These are phyloP conservation scores for Caiman crocodilus DNA, from an alignment of 2,797 vertebrate genomes.

Conservation along the genomic window DNA sequence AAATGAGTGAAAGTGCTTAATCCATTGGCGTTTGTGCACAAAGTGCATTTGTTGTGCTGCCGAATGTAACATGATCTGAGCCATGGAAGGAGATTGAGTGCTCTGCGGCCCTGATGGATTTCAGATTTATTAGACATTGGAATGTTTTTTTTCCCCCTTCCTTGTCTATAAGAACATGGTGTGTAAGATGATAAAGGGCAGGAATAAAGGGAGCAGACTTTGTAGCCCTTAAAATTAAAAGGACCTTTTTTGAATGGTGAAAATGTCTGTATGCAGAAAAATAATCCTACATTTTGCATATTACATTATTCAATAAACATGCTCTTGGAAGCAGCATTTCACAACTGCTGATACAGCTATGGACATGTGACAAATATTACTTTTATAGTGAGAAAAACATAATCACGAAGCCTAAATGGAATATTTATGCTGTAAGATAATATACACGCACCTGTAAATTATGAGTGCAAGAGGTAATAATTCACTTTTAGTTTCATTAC, in stretches of 20 bases:
- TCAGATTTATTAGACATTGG: conserved; percentile 77
- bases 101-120: conserved; percentile 73
- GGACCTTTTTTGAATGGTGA: conserved; percentile 57
- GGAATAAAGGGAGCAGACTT: conserved; percentile 66
- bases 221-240: conserved; percentile 68
- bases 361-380: conserved; percentile 67
- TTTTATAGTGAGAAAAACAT: conserved; percentile 69
- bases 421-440: conserved; percentile 76
- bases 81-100: conserved; percentile 54
- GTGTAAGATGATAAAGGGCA: conserved; percentile 76
- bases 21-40: conserved; percentile 64
- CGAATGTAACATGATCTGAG: conserved; percentile 68
- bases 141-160: conserved; percentile 65
- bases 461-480: conserved; percentile 64
- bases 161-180: conserved; percentile 70
- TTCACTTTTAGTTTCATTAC: conserved; percentile 71
- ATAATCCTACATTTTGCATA: conserved; percentile 30
- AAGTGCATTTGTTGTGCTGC: conserved; percentile 75
- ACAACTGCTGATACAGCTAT: conserved; percentile 61
- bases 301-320: conserved; percentile 62
- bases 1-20: conserved; percentile 51
- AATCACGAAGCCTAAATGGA: conserved; percentile 63
- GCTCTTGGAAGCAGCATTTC: conserved; percentile 66
- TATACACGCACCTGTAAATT: conserved; percentile 68
- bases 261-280: conserved; percentile 60